These are phyloP conservation scores for Pentalonia nigronervosa DNA, from an alignment of 1,140 invertebrate genomes.

Conservation along the genomic window DNA sequence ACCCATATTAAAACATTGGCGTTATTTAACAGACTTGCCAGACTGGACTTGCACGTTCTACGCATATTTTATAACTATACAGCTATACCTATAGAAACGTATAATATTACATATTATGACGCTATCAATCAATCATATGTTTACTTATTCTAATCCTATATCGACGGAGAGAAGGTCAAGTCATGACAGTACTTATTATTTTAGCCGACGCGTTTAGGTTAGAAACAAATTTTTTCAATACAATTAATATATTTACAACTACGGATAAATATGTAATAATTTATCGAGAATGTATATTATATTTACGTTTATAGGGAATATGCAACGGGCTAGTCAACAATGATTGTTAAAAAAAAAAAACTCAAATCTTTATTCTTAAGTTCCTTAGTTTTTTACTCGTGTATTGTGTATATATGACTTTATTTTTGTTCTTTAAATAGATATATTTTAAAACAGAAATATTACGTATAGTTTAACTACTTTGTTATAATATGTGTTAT, in stretches of 20 bases:
- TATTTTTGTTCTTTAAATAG: background rate
- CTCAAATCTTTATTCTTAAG: background rate
- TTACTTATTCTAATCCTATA: background rate
- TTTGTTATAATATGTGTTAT: background rate
- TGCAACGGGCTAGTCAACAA: background rate
- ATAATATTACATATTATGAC: conserved; percentile 3
- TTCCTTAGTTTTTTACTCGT: background rate
- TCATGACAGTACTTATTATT: background rate
- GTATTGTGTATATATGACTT: background rate
- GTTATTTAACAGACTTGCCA: conserved; percentile 27
- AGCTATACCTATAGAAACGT: background rate
- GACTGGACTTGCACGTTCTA: conserved; percentile 22
- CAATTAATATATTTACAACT: background rate
- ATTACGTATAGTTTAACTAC: background rate
- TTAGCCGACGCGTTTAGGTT: background rate
- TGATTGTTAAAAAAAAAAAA: background rate
- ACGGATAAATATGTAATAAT: background rate
- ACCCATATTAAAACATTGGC: background rate
- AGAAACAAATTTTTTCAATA: background rate
- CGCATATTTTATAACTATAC: background rate
- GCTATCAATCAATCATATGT: conserved; percentile 32
- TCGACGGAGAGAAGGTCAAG: background rate
- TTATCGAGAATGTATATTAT: background rate
- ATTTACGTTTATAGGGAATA: background rate
- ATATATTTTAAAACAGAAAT: background rate